A percentile compares a stretch with the other conserved stretches of the same genome.
Evolutionary conservation across 1,140 invertebrate genomes (phyloP).

Genomic region (Bicyclus anynana): DNA sequence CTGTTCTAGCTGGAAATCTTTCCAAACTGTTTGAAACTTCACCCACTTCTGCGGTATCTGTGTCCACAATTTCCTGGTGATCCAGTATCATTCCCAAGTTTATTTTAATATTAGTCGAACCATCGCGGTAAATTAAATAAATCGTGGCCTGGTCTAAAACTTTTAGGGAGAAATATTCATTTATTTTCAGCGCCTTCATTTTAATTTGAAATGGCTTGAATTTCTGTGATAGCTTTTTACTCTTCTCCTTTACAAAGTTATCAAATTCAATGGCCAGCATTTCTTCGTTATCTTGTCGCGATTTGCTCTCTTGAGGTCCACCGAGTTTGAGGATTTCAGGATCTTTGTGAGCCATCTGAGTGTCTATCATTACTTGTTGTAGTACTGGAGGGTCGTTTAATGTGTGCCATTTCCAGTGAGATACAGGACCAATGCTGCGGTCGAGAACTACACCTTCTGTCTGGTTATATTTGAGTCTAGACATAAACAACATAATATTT

Average conservation of each 20-base stretch:
- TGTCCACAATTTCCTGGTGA: slow-evolving; percentile 65
- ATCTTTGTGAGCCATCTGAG: slow-evolving; percentile 61
- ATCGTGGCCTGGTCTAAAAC: slow-evolving; percentile 66
- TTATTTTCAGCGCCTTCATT: slow-evolving; percentile 71
- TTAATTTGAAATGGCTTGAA: slow-evolving; percentile 68
- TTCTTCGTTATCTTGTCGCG: slow-evolving; percentile 54
- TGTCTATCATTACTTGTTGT: slow-evolving; percentile 69
- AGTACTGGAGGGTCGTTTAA: slow-evolving; percentile 67
- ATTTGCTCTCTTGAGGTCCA: slow-evolving; percentile 33
- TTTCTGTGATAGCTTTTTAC: slow-evolving; percentile 55
- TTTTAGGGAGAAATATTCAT: slow-evolving; percentile 61
- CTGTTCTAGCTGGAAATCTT: slow-evolving; percentile 52
- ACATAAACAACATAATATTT: slow-evolving; percentile 12
- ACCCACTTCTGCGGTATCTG: slow-evolving; percentile 58
- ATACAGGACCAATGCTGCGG: slow-evolving; percentile 51
- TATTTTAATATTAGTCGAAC: slow-evolving; percentile 53
- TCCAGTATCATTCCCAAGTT: slow-evolving; percentile 69
- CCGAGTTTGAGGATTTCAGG: slow-evolving; percentile 54
- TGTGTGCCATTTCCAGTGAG: slow-evolving; percentile 70
- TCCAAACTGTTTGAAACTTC: slow-evolving; percentile 58
- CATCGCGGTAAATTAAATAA: slow-evolving; percentile 61
- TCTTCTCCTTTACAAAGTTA: slow-evolving; percentile 66
- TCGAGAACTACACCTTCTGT: slow-evolving; percentile 69
- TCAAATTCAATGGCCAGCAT: slow-evolving; percentile 70
- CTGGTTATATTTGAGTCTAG: slow-evolving; percentile 68